Evolutionary conservation across 2,888 invertebrate genomes (phyloP), one percentile per base, ranked within the genome.

Genomic region (Chloroclystis v-ata): DNA sequence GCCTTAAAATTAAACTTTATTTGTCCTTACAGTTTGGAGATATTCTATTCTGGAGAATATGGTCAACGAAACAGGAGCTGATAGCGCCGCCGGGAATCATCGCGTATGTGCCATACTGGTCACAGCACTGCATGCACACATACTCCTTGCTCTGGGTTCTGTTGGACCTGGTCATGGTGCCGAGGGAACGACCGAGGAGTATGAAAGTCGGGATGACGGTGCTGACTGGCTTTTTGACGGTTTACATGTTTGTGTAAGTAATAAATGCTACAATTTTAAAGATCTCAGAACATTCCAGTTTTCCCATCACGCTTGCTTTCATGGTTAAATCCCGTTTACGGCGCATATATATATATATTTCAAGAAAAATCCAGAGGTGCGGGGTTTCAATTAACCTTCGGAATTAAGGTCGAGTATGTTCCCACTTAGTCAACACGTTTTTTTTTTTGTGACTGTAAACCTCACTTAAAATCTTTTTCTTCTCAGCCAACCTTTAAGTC

Each of bases 21-120:
- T n/a, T n/a, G n/a, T n/a, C n/a, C n/a, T 73, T 71, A 11, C 64
- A 85, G 85, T 82, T 80, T 49, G 72, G 78, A 41, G 85, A 85
- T 49, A 72, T 77, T 28, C 54, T 82, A 16, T 85, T 85, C 59
- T 85, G 85, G 85, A 67, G 75, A 20, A 60, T 85, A 16, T 85
- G 81, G 79, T 67, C 69, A 52, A 72, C 69, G 43, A 67, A 82
- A 49, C 65, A 69, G 10, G 67, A 72, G 37, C 49, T 83, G 28
- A 56, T 85, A 10, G 75, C 75, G 11, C 85, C 84, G 0, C 43
- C 50, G 1, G 53, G 67, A 4, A 65, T 75, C 0, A 78, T 82
- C 16, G 59, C 61, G 0, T 52, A 73, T 1, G 70, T 84, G 0
- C 75, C 83, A 0, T 61, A 75, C 24, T 83, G 82, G 82, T 63